Conservation (phyloP, 2,113 vertebrate species). For the Zosterops japonicus region DNA sequence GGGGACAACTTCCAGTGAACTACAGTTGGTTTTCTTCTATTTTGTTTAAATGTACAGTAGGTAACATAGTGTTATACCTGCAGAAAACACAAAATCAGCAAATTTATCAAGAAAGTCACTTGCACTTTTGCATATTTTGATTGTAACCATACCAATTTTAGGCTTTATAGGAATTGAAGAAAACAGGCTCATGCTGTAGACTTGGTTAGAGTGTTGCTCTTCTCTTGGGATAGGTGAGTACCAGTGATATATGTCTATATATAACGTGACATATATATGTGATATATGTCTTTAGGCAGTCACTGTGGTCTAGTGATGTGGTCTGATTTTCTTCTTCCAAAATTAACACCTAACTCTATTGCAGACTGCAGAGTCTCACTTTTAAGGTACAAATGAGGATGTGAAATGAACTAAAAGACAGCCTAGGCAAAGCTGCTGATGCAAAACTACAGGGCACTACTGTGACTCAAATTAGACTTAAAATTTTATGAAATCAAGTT, state of each 20-base stretch:
- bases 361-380: not conserved
- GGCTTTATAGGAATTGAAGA: not conserved
- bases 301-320: not conserved
- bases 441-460: not conserved
- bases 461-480: accelerated
- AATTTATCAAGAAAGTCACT: not conserved
- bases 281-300: not conserved
- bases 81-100: not conserved
- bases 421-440: not conserved
- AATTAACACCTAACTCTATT: not conserved
- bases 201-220: not conserved
- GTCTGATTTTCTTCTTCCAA: not conserved
- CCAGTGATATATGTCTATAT: not conserved
- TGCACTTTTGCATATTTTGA: not conserved
- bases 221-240: not conserved
- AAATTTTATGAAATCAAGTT: not conserved
- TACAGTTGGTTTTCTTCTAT: not conserved
- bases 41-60: not conserved
- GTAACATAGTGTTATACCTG: not conserved
- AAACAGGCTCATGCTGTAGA: not conserved
- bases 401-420: not conserved
- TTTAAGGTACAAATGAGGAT: not conserved
- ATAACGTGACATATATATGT: not conserved
- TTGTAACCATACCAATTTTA: not conserved
- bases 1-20: not conserved